Percentiles rank a stretch among this genome's conserved stretches.
Evolutionary conservation across 2,113 vertebrate genomes (phyloP).

Genomic region (Chinchilla lanigera): DNA sequence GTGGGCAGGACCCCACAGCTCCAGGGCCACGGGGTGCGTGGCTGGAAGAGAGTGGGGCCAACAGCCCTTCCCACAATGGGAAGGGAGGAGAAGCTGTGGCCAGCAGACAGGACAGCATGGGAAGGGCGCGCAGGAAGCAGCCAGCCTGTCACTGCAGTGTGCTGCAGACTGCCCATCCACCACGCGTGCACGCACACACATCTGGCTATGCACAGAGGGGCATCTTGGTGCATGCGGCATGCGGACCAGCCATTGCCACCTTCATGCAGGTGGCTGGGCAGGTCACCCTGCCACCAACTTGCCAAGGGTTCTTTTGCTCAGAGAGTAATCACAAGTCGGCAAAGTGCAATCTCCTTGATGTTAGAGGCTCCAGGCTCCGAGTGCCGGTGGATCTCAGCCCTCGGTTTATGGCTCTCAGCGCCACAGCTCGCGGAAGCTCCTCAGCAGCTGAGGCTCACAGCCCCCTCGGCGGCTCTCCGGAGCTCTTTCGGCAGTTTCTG

Average conservation of each 20-base stretch:
- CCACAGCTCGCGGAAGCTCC: not conserved
- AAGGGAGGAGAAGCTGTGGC: not conserved
- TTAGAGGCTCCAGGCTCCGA: not conserved
- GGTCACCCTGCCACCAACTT: not conserved
- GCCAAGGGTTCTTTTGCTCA: not conserved
- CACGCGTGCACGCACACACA: not conserved
- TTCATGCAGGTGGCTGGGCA: not conserved
- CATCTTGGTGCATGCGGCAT: not conserved
- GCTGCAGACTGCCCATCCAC: not conserved
- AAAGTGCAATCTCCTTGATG: not conserved
- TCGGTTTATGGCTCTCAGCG: not conserved
- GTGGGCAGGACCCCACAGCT: not conserved
- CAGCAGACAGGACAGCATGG: not conserved
- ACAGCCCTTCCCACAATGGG: not conserved
- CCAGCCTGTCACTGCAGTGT: not conserved
- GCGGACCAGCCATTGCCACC: not conserved
- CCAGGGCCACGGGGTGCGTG: not conserved
- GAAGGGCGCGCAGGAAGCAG: not conserved
- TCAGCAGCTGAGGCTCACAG: not conserved
- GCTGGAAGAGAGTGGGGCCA: too few species aligned
- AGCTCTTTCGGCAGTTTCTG: not conserved
- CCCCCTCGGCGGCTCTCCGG: not conserved
- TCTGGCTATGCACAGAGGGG: too few species aligned
- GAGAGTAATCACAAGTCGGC: not conserved
- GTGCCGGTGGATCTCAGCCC: not conserved